Evolutionary conservation across 2,888 invertebrate species (phyloP), one percentile per base, ranked within the genome.

Genomic region (Pollenia amentaria): DNA sequence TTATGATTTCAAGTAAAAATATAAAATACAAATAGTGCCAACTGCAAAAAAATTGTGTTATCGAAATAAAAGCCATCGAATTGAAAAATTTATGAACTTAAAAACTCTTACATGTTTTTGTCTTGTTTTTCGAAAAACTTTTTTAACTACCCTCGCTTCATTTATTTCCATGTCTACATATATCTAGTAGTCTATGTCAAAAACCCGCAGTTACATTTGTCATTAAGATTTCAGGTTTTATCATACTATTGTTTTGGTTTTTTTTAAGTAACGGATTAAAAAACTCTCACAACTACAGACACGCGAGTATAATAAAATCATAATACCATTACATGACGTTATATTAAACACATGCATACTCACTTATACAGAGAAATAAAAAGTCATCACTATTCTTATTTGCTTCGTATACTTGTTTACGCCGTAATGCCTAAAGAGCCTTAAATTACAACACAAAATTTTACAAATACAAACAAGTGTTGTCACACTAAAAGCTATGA

Each of bases 151-250:
- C 29, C n/a, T 57, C 2, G 0, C 12, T 14, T 29, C 6, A 6
- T 29, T 14, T 57, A 29, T 14, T 57, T 14, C 14, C n/a, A 38
- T 8, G 9, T 18, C 3, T 21, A 3, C 14, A 10, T 21, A 55
- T 51, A 9, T 57, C 57, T 2, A 29, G 29, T n/a, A 57, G 12
- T 14, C 12, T 29, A 8, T 38, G 38, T 29, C 57, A 57, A 57
- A 38, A 14, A 44, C 44, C 21, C 44, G 44, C 10, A 51, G 67
- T 51, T 38, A 51, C 51, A n/a, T 51, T 51, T 51, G 67, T 51
- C 38, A 69, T 69, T 69, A 29, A n/a, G 48, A 51, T 69, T 69
- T 48, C 57, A 14, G 57, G 57, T 14, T 57, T 57, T 57, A 57
- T 48, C 29, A 14, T 14, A 46, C 29, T 29, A 65, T 21, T 18